Base-by-base conservation (phyloP, 2,888 invertebrate species). In the Drosophila seclusa region DNA sequence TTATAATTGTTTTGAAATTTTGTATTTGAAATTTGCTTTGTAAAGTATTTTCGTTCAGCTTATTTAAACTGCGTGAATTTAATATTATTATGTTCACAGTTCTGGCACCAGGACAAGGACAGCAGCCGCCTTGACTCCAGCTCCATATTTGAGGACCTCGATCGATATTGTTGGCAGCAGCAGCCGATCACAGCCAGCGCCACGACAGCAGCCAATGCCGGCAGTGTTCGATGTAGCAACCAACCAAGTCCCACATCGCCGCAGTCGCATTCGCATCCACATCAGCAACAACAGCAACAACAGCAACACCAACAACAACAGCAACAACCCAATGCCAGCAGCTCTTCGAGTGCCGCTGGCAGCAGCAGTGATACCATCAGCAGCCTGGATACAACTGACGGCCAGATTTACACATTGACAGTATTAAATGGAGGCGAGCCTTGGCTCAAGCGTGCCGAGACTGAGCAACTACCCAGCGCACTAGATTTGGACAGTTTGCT, bases 101-200 rank as follows among this genome's bases (percentile, higher is more conserved):
- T 93, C 77, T 93, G 93, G 93, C 87, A 92, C 45, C 91, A 92
- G 48, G 93, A 93, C 67, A 96, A 97, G 92, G 90, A 87, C 58
- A 96, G 95, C 80, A 96, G 96, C 77, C 95, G 96, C 78, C 93
- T 96, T 78, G 96, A 96, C 91, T 95, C 95, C 55, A 95, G 96
- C 87, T 87, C 87, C 1, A 96, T 97, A 90, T 94, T 97, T 87
- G 97, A 97, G 92, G 97, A 97, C 93, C 94, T 97, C 87, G 97
- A 97, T 93, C 97, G 97, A 92, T 97, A 96, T 92, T 97, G 96
- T 91, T 97, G 97, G 97, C 95, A 94, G 78, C 95, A 95, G 91
- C 95, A 96, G 82, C 85, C 90, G 31, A 95, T 94, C 76, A 71
- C 81, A 7, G 79, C 80, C 61, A 76, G 90, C 65, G 54, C 79